Evolutionary conservation across 2,888 invertebrate genomes (phyloP).

Genomic region (Hypena proboscidalis): DNA sequence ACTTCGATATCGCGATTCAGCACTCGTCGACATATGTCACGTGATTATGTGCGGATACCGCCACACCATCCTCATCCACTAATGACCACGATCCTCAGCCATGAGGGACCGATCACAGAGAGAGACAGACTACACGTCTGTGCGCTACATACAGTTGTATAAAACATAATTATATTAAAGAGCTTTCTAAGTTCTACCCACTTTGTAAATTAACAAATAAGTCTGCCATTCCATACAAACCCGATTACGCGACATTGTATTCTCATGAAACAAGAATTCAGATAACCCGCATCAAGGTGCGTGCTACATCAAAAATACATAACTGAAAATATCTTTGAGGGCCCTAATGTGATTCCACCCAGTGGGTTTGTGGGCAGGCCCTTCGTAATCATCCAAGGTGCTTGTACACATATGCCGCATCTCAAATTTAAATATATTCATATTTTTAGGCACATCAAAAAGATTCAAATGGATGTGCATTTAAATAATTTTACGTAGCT

Average conservation of each 20-base stretch:
- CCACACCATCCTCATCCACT: too few relatives aligned
- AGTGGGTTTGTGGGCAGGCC: constrained; percentile 13
- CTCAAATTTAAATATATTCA: constrained; percentile 44
- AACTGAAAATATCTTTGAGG: constrained; percentile 26
- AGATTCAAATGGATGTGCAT: constrained; percentile 31
- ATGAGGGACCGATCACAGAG: too few relatives aligned
- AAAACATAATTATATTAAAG: too few relatives aligned
- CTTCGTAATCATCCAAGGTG: constrained; percentile 26
- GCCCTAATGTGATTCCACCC: constrained; percentile 31
- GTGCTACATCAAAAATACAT: constrained; percentile 25
- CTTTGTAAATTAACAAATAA: too few relatives aligned
- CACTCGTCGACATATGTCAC: too few relatives aligned
- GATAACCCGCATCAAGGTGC: constrained; percentile 15
- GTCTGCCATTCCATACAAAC: too few relatives aligned
- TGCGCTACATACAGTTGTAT: too few relatives aligned
- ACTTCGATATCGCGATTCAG: too few relatives aligned
- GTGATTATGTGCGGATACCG: too few relatives aligned
- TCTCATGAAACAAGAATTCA: background rate
- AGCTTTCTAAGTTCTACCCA: too few relatives aligned
- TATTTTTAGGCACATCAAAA: constrained; percentile 43
- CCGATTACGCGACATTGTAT: background rate
- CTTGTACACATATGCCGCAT: constrained; percentile 30
- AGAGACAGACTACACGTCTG: too few relatives aligned
- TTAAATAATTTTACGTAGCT: constrained; percentile 41
- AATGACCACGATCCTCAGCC: too few relatives aligned